These are phyloP conservation scores for Harpagoxenus sublaevis DNA, from an alignment of 2,888 invertebrate genomes.

Conservation along the genomic window DNA sequence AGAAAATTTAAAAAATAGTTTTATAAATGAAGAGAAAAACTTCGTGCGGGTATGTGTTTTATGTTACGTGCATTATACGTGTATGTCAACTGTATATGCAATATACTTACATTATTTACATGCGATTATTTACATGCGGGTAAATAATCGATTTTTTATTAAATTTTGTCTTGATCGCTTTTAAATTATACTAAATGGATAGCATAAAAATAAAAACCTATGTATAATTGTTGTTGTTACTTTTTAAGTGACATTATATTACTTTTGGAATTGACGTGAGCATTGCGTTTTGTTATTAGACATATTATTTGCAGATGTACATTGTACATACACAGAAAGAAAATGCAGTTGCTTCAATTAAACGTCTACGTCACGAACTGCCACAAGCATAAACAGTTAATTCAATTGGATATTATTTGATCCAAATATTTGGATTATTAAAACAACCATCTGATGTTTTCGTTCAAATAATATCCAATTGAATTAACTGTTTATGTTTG, in stretches of 20 bases:
- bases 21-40: background rate
- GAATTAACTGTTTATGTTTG: no score
- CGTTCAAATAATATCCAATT: no score
- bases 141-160: background rate
- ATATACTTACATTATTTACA: background rate
- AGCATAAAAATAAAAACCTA: no score
- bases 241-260: no score
- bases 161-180: background rate
- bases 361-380: no score
- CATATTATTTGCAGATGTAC: background rate
- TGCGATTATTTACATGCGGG: background rate
- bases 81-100: background rate
- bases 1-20: background rate
- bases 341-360: no score
- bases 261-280: background rate
- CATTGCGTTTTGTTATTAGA: background rate
- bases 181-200: background rate
- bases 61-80: background rate
- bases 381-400: no score
- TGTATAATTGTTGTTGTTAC: no score
- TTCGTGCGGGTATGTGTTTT: conserved; percentile 5
- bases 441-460: no score
- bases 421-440: no score
- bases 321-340: no score
- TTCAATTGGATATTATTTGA: no score